Percentiles rank a stretch among this genome's conserved stretches.
phyloP scores from a whole-genome alignment of 2,888 invertebrate species.

The Drosophila macrospina region DNA sequence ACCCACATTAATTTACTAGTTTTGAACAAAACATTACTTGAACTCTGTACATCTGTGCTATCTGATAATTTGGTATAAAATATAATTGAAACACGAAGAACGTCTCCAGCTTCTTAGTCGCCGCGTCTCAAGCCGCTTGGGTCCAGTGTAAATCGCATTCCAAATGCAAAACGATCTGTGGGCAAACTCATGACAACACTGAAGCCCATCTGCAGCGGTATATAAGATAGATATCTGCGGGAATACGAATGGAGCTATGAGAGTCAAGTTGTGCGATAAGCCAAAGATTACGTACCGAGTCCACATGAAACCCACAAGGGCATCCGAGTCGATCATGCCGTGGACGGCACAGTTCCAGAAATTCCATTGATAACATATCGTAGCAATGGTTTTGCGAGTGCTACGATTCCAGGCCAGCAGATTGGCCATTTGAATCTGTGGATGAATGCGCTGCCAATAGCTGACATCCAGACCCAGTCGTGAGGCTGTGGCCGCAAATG shows the following conservation, averaged over 20 bases:
- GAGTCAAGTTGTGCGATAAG: background rate
- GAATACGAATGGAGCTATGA: background rate
- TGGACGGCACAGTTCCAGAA: constrained; percentile 81
- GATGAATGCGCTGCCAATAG: constrained; percentile 84
- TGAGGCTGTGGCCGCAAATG: constrained; percentile 82
- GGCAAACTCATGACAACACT: constrained; percentile 82
- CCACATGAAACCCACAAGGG: constrained; percentile 84
- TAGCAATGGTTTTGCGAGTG: constrained; percentile 81
- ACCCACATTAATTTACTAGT: constrained; percentile 1
- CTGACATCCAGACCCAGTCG: constrained; percentile 83
- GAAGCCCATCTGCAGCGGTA: constrained; percentile 82
- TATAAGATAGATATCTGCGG: constrained; percentile 71
- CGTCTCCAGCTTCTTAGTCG: constrained; percentile 37
- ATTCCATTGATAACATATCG: constrained; percentile 84
- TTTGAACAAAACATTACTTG: constrained; percentile 34
- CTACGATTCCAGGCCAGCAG: constrained; percentile 80
- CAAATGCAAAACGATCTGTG: constrained; percentile 83
- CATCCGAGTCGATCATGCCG: constrained; percentile 84
- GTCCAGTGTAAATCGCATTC: constrained; percentile 83
- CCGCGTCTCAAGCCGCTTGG: constrained; percentile 79
- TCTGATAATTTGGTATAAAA: constrained; percentile 50
- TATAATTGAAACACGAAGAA: constrained; percentile 37
- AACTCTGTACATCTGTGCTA: constrained; percentile 22
- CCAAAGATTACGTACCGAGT: constrained; percentile 62
- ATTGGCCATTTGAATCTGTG: constrained; percentile 83